Base-by-base conservation (phyloP, 2,888 invertebrate species). In the Linyphia triangularis region DNA sequence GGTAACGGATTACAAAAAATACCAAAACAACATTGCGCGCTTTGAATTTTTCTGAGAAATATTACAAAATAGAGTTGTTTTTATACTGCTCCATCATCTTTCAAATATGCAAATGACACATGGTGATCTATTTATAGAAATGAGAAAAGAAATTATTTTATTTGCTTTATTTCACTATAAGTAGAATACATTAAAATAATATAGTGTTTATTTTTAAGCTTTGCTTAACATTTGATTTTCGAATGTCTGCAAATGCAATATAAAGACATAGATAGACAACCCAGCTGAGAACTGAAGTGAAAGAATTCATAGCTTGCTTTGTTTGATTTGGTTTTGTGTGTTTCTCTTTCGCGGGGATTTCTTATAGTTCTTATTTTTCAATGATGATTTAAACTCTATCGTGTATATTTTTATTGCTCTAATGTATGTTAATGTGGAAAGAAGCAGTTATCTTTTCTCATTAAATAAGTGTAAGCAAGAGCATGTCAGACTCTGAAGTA, bases 401-500 rank as follows among this genome's bases (percentile, higher is more conserved):
- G 24, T 19, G 1, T 2, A 13, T 26, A 24, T 16, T 1, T 43
- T 26, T 37, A n/a, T 72, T 26, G 5, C 30, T 73, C 26, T n/a
- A 24, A 77, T 69, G 59, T 59, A 75, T 77, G 78, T 84, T 67
- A 67, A 37, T 85, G 19, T 69, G 67, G 69, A 59, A 69, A 78
- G 16, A 37, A 16, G 69, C 70, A 22, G 67, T 33, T 9, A 69
- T 69, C 22, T n/a, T 85, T 69, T 78, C 28, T 26, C 19, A 77
- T 28, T 43, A 30, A 6, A 43, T 78, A 3, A 57, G 73, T 59
- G 22, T 30, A 0, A 22, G 16, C 19, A 10, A 16, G n/a, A 75
- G n/a, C 30, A 89, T 89, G 89, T 85, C 89, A 26, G 89, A 85
- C 77, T 51, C 69, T 16, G 89, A 89, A 82, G 51, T 70, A 19